Evolutionary conservation across 2,888 invertebrate genomes (phyloP), one percentile per base, ranked within the genome.

Genomic region (Eucera pruinosa): DNA sequence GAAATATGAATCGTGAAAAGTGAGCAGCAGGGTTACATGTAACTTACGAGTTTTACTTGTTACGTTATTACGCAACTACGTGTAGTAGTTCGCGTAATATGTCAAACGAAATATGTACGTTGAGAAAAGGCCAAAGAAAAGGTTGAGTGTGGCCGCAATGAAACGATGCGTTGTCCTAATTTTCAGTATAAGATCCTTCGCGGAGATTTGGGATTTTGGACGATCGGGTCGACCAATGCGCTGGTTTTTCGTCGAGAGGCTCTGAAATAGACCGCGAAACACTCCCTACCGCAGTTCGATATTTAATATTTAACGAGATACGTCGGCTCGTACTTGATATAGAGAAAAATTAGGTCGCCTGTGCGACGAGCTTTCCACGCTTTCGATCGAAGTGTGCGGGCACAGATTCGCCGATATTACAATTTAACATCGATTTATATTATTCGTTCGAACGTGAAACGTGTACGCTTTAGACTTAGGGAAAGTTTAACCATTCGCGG

Each of bases 231-330:
- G 66, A 43, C 55, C 58, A 72, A 60, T 61, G 25, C 41, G 50
- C n/a, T 65, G 50, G 25, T 23, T 71, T 33, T 33, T 65, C 45
- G 52, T 75, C 64, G 57, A 57, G 18, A 47, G 65, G 74, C 41
- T 64, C 52, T 27, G 4, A 7, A 3, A 65, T 47, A 33, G 43
- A 23, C 48, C 39, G 13, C 23, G 57, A 30, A 58, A 52, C 45
- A 58, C 55, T 65, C 67, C 62, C 48, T 39, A 48, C 60, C 41
- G 61, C 73, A 73, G 73, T 77, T 77, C 73, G 76, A 77, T 76
- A 70, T 54, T 39, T 39, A 36, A 15, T 48, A 57, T 48, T 41
- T 54, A 69, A 69, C 23, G 18, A 43, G n/a, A 43, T 5, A 45
- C 33, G 30, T 48, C 39, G 39, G n/a, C 50, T 55, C 36, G 23